Percentiles rank a stretch among this genome's conserved stretches.
phyloP scores from a whole-genome alignment of 2,113 vertebrate species.

The Pycnonotus jocosus region DNA sequence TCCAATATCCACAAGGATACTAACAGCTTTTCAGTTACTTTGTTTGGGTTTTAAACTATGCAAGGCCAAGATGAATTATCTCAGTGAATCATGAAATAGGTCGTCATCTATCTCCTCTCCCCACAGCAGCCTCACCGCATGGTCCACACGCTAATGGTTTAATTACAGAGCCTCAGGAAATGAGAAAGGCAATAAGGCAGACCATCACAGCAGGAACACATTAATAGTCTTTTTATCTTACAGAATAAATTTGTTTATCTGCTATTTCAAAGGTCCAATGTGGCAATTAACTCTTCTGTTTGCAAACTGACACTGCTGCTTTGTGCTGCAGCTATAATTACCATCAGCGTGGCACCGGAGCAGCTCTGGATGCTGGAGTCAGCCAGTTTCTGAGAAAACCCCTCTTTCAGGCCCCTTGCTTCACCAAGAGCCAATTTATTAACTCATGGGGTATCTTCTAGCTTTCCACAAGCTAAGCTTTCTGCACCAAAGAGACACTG shows the following conservation, averaged over 20 bases:
- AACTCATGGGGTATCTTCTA: not conserved
- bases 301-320: conserved; percentile 54
- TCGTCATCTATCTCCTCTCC: not conserved
- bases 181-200: conserved; percentile 35
- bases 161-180: conserved; percentile 67
- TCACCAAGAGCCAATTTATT: not conserved
- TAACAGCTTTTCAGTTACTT: not conserved
- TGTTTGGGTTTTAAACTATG: not conserved
- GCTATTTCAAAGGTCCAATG: conserved; percentile 61
- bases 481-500: not conserved
- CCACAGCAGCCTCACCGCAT: not conserved
- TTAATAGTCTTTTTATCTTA: conserved; percentile 65
- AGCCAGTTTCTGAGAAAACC: not conserved
- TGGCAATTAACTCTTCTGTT: conserved; percentile 71
- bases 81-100: not conserved
- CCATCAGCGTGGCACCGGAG: conserved; percentile 9
- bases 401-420: not conserved
- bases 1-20: not conserved
- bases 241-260: conserved; percentile 71
- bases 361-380: not conserved
- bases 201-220: conserved; percentile 59
- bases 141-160: conserved; percentile 44
- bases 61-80: not conserved
- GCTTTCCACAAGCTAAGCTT: not conserved
- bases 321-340: conserved; percentile 59